phyloP scores from a whole-genome alignment of 1,140 invertebrate species.

The Pachypsylla venusta region DNA sequence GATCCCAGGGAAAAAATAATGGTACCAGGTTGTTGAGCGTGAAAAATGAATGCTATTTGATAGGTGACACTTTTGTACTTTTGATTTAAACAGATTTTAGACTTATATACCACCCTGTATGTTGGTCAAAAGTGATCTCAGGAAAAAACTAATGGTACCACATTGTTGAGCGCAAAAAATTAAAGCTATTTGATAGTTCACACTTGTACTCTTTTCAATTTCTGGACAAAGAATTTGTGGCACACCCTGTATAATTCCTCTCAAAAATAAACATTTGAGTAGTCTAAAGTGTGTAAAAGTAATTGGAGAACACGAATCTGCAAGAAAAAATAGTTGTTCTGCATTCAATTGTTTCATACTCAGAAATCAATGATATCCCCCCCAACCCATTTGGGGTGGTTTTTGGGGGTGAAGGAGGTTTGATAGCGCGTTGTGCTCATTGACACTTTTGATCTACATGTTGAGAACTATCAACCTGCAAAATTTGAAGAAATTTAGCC shows the following conservation, averaged over 20 bases:
- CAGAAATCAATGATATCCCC: too few species aligned
- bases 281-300: background rate
- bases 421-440: too few species aligned
- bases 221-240: background rate
- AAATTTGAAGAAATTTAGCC: too few species aligned
- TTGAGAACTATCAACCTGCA: too few species aligned
- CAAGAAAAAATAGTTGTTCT: too few species aligned
- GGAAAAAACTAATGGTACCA: background rate
- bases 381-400: too few species aligned
- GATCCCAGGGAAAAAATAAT: background rate
- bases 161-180: background rate
- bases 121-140: background rate
- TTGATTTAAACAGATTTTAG: background rate
- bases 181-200: background rate
- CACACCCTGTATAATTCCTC: background rate
- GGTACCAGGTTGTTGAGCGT: background rate
- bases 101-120: background rate
- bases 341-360: too few species aligned
- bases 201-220: background rate
- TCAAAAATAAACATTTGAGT: background rate
- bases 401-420: too few species aligned
- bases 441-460: too few species aligned
- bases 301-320: background rate
- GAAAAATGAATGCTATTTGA: background rate
- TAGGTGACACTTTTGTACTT: background rate